phyloP scores from a whole-genome alignment of 2,888 invertebrate species.

The Portevinia maculata region DNA sequence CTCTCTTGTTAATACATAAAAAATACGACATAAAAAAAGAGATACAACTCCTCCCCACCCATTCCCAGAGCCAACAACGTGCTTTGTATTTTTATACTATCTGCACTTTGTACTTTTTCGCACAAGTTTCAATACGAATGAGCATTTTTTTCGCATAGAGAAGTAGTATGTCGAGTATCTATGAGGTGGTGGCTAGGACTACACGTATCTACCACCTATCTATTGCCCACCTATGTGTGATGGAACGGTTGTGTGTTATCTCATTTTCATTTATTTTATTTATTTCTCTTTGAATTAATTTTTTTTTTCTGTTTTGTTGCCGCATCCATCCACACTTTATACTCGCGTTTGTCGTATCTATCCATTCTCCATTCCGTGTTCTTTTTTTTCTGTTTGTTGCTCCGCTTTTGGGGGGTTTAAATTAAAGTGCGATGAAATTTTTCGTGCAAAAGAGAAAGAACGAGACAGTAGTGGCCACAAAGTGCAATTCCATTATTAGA shows the following conservation, averaged over 20 bases:
- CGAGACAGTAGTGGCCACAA: slow-evolving; percentile 66
- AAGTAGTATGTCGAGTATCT: slow-evolving; percentile 49
- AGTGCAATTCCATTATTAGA: slow-evolving; percentile 74
- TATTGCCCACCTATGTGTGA: slow-evolving; percentile 72
- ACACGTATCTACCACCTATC: slow-evolving; percentile 37
- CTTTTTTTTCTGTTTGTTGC: slow-evolving; percentile 28
- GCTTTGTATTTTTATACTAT: slow-evolving; percentile 24
- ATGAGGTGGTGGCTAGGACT: slow-evolving; percentile 69
- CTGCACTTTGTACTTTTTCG: slow-evolving; percentile 71
- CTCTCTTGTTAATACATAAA: slow-evolving; percentile 75
- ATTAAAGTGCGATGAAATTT: slow-evolving; percentile 62
- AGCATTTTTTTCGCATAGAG: slow-evolving; percentile 34
- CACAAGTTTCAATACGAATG: slow-evolving; percentile 62
- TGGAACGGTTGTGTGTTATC: slow-evolving; percentile 72
- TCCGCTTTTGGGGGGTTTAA: slow-evolving; percentile 14
- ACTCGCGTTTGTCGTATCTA: slow-evolving; percentile 45
- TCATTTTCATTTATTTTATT: slow-evolving; percentile 74
- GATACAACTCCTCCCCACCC: slow-evolving; percentile 75
- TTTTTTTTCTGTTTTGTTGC: slow-evolving; percentile 32
- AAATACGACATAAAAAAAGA: slow-evolving; percentile 47
- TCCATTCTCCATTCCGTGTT: slow-evolving; percentile 34
- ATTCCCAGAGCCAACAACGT: slow-evolving; percentile 47
- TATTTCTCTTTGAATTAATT: slow-evolving; percentile 71
- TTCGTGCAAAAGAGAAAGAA: slow-evolving; percentile 64
- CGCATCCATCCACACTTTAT: slow-evolving; percentile 62